Evolutionary conservation across 1,140 invertebrate genomes (phyloP), one percentile per base, ranked within the genome.

Genomic region (Camponotus vicinus): DNA sequence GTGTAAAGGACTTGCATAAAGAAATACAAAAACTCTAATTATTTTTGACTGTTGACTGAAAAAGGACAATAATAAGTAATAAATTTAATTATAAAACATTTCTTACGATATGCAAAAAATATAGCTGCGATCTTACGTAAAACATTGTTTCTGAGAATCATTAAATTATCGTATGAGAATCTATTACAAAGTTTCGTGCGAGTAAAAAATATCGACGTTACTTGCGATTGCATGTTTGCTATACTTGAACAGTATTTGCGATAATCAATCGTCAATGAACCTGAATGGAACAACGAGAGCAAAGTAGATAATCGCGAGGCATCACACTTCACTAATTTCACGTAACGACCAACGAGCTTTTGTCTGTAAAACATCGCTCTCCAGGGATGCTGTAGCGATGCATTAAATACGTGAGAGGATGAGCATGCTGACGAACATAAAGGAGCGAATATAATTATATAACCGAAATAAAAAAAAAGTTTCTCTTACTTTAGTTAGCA

Each of bases 251-350:
- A 5, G 21, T 52, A 32, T 18, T 52, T 42, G 57, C 66, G 78
- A 37, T 83, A 83, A 83, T 73, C 55, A 83, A 83, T 83, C 79
- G 79, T 83, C 69, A 61, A 40, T 57, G 55, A 83, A 63, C 18
- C 40, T 27, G 57, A 75, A 83, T 70, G 79, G 27, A 64, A 73
- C 69, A 61, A 75, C 55, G 67, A 75, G 55, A 83, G 55, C 40
- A 75, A 83, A 83, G 69, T 83, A 75, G 79, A 83, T 83, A 83
- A 89, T 90, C 88, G 89, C 52, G 45, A 73, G 73, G 71, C 69
- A 89, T 90, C 83, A 76, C 57, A 83, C 75, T 85, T 80, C 61
- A 76, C 85, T 89, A 87, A 89, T 90, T 89, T 79, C 85, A 70
- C 85, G 55, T 87, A 86, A 90, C 89, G 57, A 45, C 55, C 67